Conservation (phyloP, 92 coral and sea anemone genomes). For the Bergia puertoricense region DNA sequence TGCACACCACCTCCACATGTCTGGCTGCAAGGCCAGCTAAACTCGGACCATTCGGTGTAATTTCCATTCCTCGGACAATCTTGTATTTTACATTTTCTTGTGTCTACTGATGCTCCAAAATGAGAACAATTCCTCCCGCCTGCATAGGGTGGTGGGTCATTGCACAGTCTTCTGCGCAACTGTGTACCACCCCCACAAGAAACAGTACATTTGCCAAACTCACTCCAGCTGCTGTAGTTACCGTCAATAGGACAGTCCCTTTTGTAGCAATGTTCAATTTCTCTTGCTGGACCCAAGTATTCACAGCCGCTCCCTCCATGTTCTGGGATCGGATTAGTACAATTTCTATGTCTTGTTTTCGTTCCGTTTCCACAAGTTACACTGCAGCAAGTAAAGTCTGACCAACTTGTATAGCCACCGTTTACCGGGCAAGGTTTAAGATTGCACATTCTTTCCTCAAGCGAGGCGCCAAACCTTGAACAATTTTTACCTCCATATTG, state of each 20-base stretch:
- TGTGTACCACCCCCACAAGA: constrained; percentile 71
- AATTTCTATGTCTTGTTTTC: constrained; percentile 50
- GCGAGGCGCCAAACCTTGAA: constrained; percentile 50
- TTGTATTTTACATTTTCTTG: constrained; percentile 49
- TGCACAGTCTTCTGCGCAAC: constrained; percentile 57
- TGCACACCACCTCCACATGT: constrained; percentile 63
- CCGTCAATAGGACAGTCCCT: constrained; percentile 73
- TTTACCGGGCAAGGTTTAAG: constrained; percentile 65
- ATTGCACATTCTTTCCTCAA: constrained; percentile 54
- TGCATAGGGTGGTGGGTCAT: constrained; percentile 56
- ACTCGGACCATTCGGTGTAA: constrained; percentile 63
- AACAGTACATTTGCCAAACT: constrained; percentile 53
- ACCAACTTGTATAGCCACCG: constrained; percentile 74
- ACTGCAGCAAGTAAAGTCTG: constrained; percentile 58
- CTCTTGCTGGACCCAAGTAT: constrained; percentile 40
- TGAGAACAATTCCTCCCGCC: constrained; percentile 64
- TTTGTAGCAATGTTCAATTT: constrained; percentile 38
- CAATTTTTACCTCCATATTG: constrained; percentile 64
- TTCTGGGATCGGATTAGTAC: constrained; percentile 58
- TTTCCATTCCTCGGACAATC: constrained; percentile 70
- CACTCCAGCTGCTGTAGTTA: constrained; percentile 64
- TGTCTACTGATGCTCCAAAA: constrained; percentile 51
- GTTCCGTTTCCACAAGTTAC: constrained; percentile 71
- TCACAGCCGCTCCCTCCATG: constrained; percentile 64
- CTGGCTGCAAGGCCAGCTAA: constrained; percentile 47